These are phyloP conservation scores for Hydractinia echinata DNA, from an alignment of 30 jellyfish, hydroid and myxozoan genomes.

Conservation along the genomic window DNA sequence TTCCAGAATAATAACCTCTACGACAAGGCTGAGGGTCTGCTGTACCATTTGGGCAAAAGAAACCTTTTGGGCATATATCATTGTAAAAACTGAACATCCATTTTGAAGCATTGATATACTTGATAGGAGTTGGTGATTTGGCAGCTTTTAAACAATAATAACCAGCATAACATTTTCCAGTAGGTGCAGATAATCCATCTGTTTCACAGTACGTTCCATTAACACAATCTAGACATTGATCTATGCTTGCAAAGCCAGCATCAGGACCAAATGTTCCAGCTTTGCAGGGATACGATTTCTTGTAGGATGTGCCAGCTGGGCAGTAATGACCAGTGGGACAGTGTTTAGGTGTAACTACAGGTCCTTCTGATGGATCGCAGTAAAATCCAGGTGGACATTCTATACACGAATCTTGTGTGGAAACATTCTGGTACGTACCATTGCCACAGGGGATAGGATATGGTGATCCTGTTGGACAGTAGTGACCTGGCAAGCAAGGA, in stretches of 20 bases:
- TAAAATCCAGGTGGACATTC: slow-evolving; percentile 85
- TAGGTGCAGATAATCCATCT: slow-evolving; percentile 62
- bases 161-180: slow-evolving; percentile 92
- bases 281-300: slow-evolving; percentile 55
- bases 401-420: slow-evolving; percentile 74
- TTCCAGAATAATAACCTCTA: slow-evolving; percentile 74
- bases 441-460: slow-evolving; percentile 71
- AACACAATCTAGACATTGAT: slow-evolving; percentile 61
- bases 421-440: slow-evolving; percentile 78
- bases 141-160: slow-evolving; percentile 82
- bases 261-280: slow-evolving; percentile 81
- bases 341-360: slow-evolving; percentile 66
- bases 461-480: slow-evolving; percentile 65
- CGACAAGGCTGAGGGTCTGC: slow-evolving; percentile 90
- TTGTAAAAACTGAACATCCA: slow-evolving; percentile 73
- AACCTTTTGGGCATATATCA: slow-evolving; percentile 89
- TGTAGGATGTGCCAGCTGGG: slow-evolving; percentile 54
- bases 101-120: slow-evolving; percentile 44
- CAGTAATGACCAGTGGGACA: slow-evolving; percentile 88
- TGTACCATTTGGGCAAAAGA: slow-evolving; percentile 86
- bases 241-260: slow-evolving; percentile 25
- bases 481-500: slow-evolving; percentile 81
- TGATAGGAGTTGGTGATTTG: slow-evolving; percentile 69
- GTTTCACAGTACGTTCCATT: slow-evolving; percentile 63
- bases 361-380: slow-evolving; percentile 95